Evolutionary conservation across 2,888 invertebrate species (phyloP).

Genomic region (Lordiphosa andalusiaca): DNA sequence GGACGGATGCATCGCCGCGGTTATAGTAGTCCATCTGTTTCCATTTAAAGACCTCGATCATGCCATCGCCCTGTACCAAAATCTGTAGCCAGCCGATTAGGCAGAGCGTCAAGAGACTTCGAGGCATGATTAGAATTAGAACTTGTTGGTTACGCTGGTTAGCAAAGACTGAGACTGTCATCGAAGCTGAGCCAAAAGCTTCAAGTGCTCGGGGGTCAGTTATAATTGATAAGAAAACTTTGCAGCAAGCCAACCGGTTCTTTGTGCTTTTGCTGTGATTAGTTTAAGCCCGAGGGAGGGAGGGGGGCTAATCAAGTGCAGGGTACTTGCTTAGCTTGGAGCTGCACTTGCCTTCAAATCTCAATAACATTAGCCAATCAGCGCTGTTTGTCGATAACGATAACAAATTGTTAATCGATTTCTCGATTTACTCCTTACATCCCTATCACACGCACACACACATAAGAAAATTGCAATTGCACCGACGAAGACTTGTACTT

Average conservation of each 20-base stretch:
- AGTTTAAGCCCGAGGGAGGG: too few relatives aligned
- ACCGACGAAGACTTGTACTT: slow-evolving; percentile 56
- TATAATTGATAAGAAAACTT: slow-evolving; percentile 29
- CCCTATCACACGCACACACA: slow-evolving; percentile 15
- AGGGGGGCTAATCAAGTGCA: not conserved
- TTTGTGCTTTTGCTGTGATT: too few relatives aligned
- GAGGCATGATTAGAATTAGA: not conserved
- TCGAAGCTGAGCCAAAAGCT: slow-evolving; percentile 16
- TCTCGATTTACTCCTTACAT: too few relatives aligned
- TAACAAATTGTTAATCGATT: not conserved
- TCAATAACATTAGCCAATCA: not conserved
- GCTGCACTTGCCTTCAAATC: slow-evolving; percentile 1
- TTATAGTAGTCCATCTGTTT: slow-evolving; percentile 78
- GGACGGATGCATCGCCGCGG: slow-evolving; percentile 44
- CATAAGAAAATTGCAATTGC: slow-evolving; percentile 60
- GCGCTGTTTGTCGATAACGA: slow-evolving; percentile 4
- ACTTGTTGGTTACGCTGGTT: slow-evolving; percentile 1
- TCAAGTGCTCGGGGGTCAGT: slow-evolving; percentile 11
- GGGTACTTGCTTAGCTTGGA: not conserved
- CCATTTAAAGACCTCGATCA: slow-evolving; percentile 78
- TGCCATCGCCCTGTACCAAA: slow-evolving; percentile 50
- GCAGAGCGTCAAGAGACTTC: slow-evolving; percentile 21
- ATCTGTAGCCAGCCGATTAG: slow-evolving; percentile 21
- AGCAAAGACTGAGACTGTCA: slow-evolving; percentile 4
- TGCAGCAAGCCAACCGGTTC: too few relatives aligned